phyloP scores from a whole-genome alignment of 2,797 vertebrate genomes.

The Scarus forsteni region DNA sequence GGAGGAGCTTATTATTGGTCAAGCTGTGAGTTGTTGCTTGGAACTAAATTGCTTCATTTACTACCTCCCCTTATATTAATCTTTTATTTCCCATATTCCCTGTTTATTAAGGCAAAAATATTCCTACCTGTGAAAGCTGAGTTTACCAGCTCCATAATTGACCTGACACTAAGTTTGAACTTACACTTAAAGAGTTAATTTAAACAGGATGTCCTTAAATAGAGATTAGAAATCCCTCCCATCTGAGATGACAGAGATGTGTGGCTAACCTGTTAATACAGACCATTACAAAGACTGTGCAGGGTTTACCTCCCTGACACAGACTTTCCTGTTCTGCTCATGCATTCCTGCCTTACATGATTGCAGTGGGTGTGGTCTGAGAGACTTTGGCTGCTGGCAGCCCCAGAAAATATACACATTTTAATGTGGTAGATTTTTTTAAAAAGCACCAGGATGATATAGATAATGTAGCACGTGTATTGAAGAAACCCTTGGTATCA shows the following conservation, averaged over 20 bases:
- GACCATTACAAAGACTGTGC: conserved; percentile 69
- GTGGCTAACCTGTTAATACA: conserved; percentile 74
- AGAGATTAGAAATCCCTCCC: conserved; percentile 43
- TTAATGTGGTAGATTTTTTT: conserved; percentile 81
- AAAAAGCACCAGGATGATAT: conserved; percentile 72
- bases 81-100: conserved; percentile 52
- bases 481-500: conserved; percentile 75
- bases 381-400: conserved; percentile 87
- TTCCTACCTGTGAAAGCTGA: conserved; percentile 13
- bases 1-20: conserved; percentile 62
- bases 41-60: conserved; percentile 71
- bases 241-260: conserved; percentile 56
- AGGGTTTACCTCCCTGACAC: conserved; percentile 78
- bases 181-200: conserved; percentile 22
- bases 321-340: conserved; percentile 86
- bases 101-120: conserved; percentile 22
- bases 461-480: conserved; percentile 83
- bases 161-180: conserved; percentile 20
- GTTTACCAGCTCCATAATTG: conserved; percentile 12
- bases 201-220: conserved; percentile 49
- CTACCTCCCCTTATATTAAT: conserved; percentile 79
- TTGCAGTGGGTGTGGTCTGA: conserved; percentile 86
- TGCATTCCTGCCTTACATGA: conserved; percentile 87
- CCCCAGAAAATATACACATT: conserved; percentile 78
- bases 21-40: conserved; percentile 81